Percentiles rank a stretch among this genome's conserved stretches.
Conservation (phyloP, 1,140 invertebrate species). For the Lineus longissimus region DNA sequence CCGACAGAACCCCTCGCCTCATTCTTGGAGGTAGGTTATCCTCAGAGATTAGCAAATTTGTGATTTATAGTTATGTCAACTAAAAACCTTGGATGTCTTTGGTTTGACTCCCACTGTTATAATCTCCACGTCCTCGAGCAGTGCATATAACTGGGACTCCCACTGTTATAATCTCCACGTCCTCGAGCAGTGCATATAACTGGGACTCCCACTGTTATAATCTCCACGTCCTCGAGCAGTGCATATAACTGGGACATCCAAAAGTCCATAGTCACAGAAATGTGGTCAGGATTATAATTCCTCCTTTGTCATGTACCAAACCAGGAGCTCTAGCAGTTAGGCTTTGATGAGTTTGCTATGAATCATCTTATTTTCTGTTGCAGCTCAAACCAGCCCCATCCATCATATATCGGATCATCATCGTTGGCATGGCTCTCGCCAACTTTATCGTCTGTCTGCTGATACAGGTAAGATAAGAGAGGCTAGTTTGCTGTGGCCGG, state of each 20-base stretch:
- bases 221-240: no score
- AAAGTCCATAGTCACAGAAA: no score
- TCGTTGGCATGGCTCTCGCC: conserved; percentile 37
- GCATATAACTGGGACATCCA: no score
- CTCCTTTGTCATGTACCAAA: not conserved
- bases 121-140: not conserved
- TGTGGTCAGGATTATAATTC: no score
- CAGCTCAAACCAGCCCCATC: conserved; percentile 37
- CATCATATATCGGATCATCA: conserved; percentile 33
- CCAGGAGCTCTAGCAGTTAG: not conserved
- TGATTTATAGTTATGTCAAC: not conserved
- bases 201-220: no score
- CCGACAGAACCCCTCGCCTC: conserved; percentile 33
- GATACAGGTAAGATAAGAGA: conserved; percentile 35
- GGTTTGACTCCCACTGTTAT: not conserved
- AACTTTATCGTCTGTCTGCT: conserved; percentile 42
- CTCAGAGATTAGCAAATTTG: not conserved
- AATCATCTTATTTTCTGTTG: conserved; percentile 5
- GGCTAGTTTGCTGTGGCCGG: not conserved
- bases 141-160: not conserved
- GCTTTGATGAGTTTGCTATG: not conserved
- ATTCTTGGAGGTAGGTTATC: conserved; percentile 38
- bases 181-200: no score
- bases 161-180: not conserved
- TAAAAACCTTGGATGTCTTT: not conserved